A percentile compares a stretch with the other conserved stretches of the same genome.
phyloP scores from a whole-genome alignment of 2,113 vertebrate genomes.

The Tichodroma muraria region DNA sequence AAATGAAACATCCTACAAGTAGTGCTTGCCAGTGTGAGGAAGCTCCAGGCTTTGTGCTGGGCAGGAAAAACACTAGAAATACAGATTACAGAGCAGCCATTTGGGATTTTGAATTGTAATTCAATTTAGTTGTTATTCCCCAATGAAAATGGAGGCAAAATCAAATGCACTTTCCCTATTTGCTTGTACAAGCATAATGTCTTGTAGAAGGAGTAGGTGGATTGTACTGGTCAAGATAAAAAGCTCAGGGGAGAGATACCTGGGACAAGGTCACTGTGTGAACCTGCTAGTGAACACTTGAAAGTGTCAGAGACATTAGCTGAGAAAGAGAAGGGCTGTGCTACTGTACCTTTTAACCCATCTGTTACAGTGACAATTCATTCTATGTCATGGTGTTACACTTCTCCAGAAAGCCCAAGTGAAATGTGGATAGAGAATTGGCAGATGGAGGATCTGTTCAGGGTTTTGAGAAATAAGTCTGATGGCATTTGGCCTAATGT shows the following conservation, averaged over 20 bases:
- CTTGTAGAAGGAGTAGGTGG: neutral
- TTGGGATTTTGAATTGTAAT: neutral
- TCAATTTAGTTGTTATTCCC: neutral
- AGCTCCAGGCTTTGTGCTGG: neutral
- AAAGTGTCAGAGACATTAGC: neutral
- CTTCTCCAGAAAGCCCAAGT: neutral
- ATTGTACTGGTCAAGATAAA: neutral
- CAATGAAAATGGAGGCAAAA: neutral
- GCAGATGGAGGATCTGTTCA: neutral
- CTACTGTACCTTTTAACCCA: neutral
- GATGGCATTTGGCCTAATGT: neutral
- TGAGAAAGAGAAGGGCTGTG: neutral
- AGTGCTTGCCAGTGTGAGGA: neutral
- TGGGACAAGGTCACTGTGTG: neutral
- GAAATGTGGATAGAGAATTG: neutral
- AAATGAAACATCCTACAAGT: neutral
- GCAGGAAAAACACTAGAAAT: neutral
- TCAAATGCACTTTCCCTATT: neutral
- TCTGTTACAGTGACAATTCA: neutral
- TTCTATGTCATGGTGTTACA: neutral
- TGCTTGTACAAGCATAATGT: neutral
- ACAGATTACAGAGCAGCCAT: neutral
- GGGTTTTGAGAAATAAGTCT: neutral
- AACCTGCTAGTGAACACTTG: no score
- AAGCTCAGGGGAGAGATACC: neutral